These are phyloP conservation scores for Crenichthys baileyi DNA, from an alignment of 2,797 vertebrate genomes.

Conservation along the genomic window DNA sequence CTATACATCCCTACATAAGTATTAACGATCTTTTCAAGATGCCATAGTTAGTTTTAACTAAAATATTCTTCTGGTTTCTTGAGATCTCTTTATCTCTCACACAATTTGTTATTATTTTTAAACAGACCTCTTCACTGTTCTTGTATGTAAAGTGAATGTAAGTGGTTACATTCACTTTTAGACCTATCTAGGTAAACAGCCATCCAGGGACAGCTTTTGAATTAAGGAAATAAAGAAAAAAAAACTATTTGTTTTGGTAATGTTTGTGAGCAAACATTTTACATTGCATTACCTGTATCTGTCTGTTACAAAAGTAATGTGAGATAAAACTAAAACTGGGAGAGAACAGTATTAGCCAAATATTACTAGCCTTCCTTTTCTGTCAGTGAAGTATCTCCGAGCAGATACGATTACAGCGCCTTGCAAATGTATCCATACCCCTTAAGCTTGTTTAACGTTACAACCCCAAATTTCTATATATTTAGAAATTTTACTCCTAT, in stretches of 20 bases:
- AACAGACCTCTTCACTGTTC: not conserved
- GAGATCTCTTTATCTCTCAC: not conserved
- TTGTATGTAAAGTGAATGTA: not conserved
- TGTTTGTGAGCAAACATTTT: not conserved
- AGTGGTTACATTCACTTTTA: not conserved
- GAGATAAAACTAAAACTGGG: not conserved
- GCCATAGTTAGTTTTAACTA: not conserved
- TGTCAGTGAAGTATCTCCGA: too few species aligned
- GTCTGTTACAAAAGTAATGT: not conserved
- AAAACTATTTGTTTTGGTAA: not conserved
- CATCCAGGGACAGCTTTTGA: too few species aligned
- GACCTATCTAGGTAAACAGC: too few species aligned
- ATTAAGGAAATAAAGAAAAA: not conserved
- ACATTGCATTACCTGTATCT: not conserved
- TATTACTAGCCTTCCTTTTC: not conserved
- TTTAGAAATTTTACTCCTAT: too few species aligned
- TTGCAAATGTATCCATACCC: too few species aligned
- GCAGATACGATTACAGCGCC: too few species aligned
- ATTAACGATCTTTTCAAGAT: not conserved
- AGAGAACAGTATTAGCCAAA: not conserved
- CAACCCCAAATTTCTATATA: too few species aligned
- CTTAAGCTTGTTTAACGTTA: too few species aligned
- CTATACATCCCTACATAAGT: not conserved
- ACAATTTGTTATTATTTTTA: not conserved
- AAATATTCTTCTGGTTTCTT: not conserved